Percentiles rank a stretch among this genome's conserved stretches.
Evolutionary conservation across 2,113 vertebrate species (phyloP).

Genomic region (Eulacestoma nigropectus): DNA sequence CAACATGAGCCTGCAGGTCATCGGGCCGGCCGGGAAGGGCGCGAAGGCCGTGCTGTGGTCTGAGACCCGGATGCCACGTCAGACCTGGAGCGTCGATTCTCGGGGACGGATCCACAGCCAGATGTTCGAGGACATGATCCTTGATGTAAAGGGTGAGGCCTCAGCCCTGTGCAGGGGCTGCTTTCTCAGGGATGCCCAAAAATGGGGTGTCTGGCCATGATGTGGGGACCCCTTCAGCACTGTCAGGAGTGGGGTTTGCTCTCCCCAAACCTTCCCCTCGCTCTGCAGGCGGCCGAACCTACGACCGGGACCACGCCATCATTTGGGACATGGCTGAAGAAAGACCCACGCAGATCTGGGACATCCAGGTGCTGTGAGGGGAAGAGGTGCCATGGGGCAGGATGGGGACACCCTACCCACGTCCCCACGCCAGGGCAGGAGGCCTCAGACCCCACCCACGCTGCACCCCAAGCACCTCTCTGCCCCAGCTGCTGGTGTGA

Average conservation of each 20-base stretch:
- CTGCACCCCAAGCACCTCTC: neutral
- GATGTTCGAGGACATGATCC: slow-evolving; percentile 82
- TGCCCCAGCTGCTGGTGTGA: neutral
- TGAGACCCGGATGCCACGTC: slow-evolving; percentile 80
- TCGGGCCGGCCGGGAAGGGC: slow-evolving; percentile 77
- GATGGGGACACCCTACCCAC: neutral
- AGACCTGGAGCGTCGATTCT: slow-evolving; percentile 81
- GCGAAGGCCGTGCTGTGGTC: slow-evolving; percentile 90
- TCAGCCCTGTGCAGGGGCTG: accelerated
- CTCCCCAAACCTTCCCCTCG: neutral
- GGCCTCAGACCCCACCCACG: accelerated
- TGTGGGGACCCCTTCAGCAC: neutral
- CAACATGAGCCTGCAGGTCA: slow-evolving; percentile 89
- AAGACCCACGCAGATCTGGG: slow-evolving; percentile 82
- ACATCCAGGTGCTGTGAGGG: slow-evolving; percentile 77
- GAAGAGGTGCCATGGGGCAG: neutral
- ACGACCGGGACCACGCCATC: slow-evolving; percentile 85
- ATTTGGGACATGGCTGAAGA: slow-evolving; percentile 77
- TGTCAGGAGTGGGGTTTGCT: accelerated
- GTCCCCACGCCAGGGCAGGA: accelerated
- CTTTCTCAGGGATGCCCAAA: neutral
- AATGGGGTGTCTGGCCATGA: accelerated
- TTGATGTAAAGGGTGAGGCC: slow-evolving; percentile 90
- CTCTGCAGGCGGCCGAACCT: slow-evolving; percentile 80
- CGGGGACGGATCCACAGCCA: slow-evolving; percentile 80